Evolutionary conservation across 2,888 invertebrate species (phyloP).

Genomic region (Chaetogeoica ovagalla): DNA sequence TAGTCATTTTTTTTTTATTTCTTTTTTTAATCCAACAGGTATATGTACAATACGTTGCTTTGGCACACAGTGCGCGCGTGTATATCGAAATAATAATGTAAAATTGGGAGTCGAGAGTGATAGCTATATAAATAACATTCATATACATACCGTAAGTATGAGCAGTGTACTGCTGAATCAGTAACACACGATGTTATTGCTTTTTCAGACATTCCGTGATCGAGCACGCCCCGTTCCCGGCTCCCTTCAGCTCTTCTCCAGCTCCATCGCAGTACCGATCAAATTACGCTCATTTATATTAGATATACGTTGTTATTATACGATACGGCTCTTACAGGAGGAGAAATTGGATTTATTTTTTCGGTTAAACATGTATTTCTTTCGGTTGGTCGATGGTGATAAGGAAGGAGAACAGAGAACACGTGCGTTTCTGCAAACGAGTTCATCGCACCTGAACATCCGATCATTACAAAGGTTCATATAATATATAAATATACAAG

Average conservation of each 20-base stretch:
- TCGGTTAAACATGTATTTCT: background rate
- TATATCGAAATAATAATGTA: background rate
- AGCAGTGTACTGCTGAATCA: background rate
- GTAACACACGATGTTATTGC: too few relatives aligned
- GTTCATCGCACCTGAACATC: conserved; percentile 10
- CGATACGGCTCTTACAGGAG: background rate
- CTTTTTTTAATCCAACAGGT: background rate
- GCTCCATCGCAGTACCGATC: background rate
- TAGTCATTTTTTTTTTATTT: background rate
- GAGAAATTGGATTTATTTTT: background rate
- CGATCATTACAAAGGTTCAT: background rate
- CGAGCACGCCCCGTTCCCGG: background rate
- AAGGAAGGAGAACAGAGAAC: background rate
- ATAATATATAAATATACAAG: background rate
- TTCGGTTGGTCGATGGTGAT: background rate
- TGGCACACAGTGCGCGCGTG: too few relatives aligned
- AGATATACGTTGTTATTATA: too few relatives aligned
- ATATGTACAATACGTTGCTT: background rate
- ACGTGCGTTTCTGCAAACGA: conserved; percentile 16
- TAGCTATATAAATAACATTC: background rate
- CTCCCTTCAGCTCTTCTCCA: background rate
- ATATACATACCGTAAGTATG: background rate
- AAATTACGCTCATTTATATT: too few relatives aligned
- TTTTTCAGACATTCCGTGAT: conserved; percentile 27
- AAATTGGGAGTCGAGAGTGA: background rate